These are phyloP conservation scores for Tenodera sinensis DNA, from an alignment of 2,888 invertebrate species.

Conservation along the genomic window DNA sequence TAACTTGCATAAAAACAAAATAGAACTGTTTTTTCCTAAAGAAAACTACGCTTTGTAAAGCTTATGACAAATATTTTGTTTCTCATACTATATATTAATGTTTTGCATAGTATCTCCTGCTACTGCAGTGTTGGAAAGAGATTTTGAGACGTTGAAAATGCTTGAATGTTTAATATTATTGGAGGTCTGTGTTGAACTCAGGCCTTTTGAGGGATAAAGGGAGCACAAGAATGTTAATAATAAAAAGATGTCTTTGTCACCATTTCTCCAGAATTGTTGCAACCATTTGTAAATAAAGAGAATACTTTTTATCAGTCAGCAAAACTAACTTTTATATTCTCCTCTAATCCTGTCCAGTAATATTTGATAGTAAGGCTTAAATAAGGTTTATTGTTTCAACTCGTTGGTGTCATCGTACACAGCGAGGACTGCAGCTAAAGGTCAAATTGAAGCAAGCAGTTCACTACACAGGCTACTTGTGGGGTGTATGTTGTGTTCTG, in stretches of 20 bases:
- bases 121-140: not conserved
- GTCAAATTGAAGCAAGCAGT: too few relatives aligned
- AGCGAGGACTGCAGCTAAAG: too few relatives aligned
- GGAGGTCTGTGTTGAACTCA: not conserved
- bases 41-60: not conserved
- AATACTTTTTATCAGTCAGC: slow-evolving; percentile 47
- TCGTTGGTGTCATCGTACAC: too few relatives aligned
- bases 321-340: not conserved
- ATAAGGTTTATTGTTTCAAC: too few relatives aligned
- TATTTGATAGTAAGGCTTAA: too few relatives aligned
- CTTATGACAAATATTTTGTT: not conserved
- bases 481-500: too few relatives aligned
- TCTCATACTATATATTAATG: not conserved
- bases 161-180: not conserved
- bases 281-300: slow-evolving; percentile 59
- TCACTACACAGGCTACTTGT: too few relatives aligned
- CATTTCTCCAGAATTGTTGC: slow-evolving; percentile 46
- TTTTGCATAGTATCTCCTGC: not conserved
- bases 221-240: slow-evolving; percentile 8
- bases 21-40: not conserved
- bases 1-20: not conserved
- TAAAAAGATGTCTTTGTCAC: slow-evolving; percentile 14
- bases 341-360: not conserved
- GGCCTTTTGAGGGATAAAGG: not conserved
- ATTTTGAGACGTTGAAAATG: not conserved